phyloP scores from a whole-genome alignment of 2,888 invertebrate genomes.

The Brassicogethes aeneus region DNA sequence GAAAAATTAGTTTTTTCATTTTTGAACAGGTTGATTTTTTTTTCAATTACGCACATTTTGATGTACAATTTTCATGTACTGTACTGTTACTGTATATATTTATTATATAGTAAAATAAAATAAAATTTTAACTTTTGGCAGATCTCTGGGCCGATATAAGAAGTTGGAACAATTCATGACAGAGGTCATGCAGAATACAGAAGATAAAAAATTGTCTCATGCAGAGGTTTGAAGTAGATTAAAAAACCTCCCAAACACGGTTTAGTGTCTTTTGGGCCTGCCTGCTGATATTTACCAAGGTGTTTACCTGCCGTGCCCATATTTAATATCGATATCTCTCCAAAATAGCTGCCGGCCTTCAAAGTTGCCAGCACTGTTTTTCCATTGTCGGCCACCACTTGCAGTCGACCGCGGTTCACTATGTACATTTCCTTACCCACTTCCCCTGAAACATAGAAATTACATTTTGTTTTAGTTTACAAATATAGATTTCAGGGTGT shows the following conservation, averaged over 20 bases:
- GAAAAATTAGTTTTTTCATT: too few relatives aligned
- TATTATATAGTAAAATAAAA: too few relatives aligned
- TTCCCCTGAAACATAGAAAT: constrained; percentile 63
- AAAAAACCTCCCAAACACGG: constrained; percentile 18
- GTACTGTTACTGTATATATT: too few relatives aligned
- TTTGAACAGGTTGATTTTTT: too few relatives aligned
- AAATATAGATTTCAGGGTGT: not conserved
- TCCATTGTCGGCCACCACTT: constrained; percentile 92
- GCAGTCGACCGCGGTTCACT: constrained; percentile 91
- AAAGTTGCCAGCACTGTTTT: constrained; percentile 94
- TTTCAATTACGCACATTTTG: too few relatives aligned
- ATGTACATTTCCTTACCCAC: constrained; percentile 99
- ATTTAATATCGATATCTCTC: constrained; percentile 98
- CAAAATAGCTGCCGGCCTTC: constrained; percentile 98
- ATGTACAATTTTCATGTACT: too few relatives aligned
- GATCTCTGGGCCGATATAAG: too few relatives aligned
- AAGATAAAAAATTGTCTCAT: constrained; percentile 5
- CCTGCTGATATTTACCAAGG: constrained; percentile 79
- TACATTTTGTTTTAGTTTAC: not conserved
- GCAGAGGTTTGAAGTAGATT: constrained; percentile 13
- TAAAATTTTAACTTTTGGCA: too few relatives aligned
- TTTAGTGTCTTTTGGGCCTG: constrained; percentile 23
- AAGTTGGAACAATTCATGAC: too few relatives aligned
- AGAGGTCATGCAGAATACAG: too few relatives aligned
- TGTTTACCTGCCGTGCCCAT: constrained; percentile 99